Conservation (phyloP, 2,888 invertebrate species). For the Ectemnius cavifrons region DNA sequence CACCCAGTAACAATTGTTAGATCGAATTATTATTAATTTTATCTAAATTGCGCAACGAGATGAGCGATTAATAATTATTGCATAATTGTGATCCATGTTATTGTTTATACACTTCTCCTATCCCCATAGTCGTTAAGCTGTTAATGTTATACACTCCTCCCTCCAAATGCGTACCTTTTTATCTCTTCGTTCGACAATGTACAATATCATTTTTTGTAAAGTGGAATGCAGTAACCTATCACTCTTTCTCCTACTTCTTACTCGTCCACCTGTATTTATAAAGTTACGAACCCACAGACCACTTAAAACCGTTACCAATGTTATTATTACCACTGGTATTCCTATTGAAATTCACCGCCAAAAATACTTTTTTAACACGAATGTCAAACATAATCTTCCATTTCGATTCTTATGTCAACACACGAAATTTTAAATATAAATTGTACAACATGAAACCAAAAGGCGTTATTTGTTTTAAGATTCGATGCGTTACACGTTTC, state of each 20-base stretch:
- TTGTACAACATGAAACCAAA: background rate
- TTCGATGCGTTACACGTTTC: background rate
- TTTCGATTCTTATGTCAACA: background rate
- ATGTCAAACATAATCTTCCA: slow-evolving; percentile 15
- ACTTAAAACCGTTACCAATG: slow-evolving; percentile 74
- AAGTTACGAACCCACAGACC: slow-evolving; percentile 59
- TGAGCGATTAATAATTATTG: slow-evolving; percentile 68
- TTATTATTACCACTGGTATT: slow-evolving; percentile 68
- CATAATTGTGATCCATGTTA: slow-evolving; percentile 77
- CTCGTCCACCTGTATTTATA: slow-evolving; percentile 40
- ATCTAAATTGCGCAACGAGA: slow-evolving; percentile 60
- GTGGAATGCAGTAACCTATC: slow-evolving; percentile 15
- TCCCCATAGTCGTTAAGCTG: slow-evolving; percentile 74
- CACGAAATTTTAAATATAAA: background rate
- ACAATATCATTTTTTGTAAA: slow-evolving; percentile 22
- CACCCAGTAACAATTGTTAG: slow-evolving; percentile 75
- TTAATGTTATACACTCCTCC: slow-evolving; percentile 76
- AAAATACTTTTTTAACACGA: slow-evolving; percentile 41
- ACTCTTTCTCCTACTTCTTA: slow-evolving; percentile 43
- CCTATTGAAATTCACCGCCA: slow-evolving; percentile 61
- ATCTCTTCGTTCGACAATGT: slow-evolving; percentile 37
- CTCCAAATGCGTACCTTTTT: slow-evolving; percentile 69
- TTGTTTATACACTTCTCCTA: slow-evolving; percentile 72
- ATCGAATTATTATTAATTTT: slow-evolving; percentile 74
- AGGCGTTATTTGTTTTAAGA: background rate